phyloP scores from a whole-genome alignment of 1,140 invertebrate genomes.

The Tetraneura akinire region DNA sequence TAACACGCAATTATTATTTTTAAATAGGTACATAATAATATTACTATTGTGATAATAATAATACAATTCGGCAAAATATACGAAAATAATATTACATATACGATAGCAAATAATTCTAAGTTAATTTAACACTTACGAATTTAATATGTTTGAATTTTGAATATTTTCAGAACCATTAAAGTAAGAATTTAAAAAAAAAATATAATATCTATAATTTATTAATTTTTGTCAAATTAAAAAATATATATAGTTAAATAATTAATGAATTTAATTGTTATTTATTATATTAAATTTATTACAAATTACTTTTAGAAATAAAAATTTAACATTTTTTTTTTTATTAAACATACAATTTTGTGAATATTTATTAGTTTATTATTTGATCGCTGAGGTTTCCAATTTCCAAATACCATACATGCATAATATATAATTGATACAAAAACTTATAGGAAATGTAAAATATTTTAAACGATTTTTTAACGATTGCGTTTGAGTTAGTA shows the following conservation, averaged over 20 bases:
- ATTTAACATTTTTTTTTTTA: too few relatives aligned
- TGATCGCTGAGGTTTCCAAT: neutral
- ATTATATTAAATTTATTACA: neutral
- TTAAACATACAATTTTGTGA: too few relatives aligned
- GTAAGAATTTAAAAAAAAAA: too few relatives aligned
- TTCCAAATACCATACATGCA: constrained; percentile 4
- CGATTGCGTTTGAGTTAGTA: neutral
- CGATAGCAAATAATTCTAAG: neutral
- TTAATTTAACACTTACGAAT: neutral
- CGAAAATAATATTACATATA: neutral
- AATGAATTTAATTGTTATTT: too few relatives aligned
- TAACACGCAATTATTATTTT: neutral
- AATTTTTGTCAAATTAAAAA: too few relatives aligned
- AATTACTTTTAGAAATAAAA: too few relatives aligned
- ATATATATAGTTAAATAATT: too few relatives aligned
- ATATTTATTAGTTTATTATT: too few relatives aligned
- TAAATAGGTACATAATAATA: neutral
- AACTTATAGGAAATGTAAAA: neutral
- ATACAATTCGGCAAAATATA: neutral
- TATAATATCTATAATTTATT: too few relatives aligned
- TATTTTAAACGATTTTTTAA: too few relatives aligned
- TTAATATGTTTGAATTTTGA: too few relatives aligned
- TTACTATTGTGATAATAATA: neutral
- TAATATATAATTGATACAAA: constrained; percentile 33
- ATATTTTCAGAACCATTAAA: too few relatives aligned